Base-by-base conservation (phyloP, 2,113 vertebrate genomes). In the Melanostigma gelatinosum region DNA sequence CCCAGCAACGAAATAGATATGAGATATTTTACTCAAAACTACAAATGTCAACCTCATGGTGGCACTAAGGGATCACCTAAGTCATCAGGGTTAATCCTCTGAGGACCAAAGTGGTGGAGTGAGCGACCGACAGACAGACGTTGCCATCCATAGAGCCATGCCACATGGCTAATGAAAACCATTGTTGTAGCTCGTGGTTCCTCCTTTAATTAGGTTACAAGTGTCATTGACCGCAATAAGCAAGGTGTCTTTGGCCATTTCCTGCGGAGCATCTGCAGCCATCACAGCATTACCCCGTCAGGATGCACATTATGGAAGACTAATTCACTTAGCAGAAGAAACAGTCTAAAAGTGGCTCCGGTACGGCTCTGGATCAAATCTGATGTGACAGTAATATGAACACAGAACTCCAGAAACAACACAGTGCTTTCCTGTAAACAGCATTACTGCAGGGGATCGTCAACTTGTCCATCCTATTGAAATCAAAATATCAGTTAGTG, bases 311-410 rank as follows among this genome's bases (percentile, higher is more conserved):
- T 78, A 90, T 40, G 60, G 58, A 81, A 70, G 85, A 75, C 77
- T 90, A 93, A 93, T 91, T 90, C 79, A 92, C 27, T 88, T 90
- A 88, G 68, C 3, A 16, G 62, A 42, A 83, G n/a, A 83, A 83
- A 74, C 61, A 85, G 80, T 64, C 72, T 82, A 82, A 79, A 71
- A 82, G 74, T 73, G 72, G 74, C 81, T 83, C 55, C 27, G 65
- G 29, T 68, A 77, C 22, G 62, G 66, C 60, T 9, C 48, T 57
- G 68, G 54, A 78, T 67, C 29, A 58, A 87, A 91, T 90, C 79
- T 70, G 71, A 85, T 60, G 72, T 77, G 89, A 87, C 82, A 85
- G 78, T 87, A 89, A 91, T 86, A 77, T 70, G 71, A 72, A 75
- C 32, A 75, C 66, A 83, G 71, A 78, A 77, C 83, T 62, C 46